A percentile compares a stretch with the other conserved stretches of the same genome.
These are phyloP conservation scores for Tenualosa thibaudeaui DNA, from an alignment of 2,797 vertebrate species.

Conservation along the genomic window DNA sequence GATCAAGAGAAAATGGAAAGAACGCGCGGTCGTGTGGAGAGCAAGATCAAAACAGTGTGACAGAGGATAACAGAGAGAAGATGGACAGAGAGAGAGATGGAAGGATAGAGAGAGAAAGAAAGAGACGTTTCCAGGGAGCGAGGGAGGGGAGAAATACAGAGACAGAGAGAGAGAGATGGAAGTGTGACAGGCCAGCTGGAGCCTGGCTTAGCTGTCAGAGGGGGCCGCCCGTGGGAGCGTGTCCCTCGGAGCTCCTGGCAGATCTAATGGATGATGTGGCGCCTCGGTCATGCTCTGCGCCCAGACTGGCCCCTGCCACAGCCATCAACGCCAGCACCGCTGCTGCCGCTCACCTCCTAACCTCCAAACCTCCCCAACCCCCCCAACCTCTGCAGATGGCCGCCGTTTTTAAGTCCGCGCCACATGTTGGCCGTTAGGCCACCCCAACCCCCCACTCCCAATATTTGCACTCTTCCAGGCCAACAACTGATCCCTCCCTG, in stretches of 20 bases:
- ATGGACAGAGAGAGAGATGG: slow-evolving; percentile 39
- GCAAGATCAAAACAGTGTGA: slow-evolving; percentile 34
- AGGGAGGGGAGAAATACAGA: not conserved
- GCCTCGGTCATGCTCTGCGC: slow-evolving; percentile 37
- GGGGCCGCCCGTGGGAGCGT: slow-evolving; percentile 23
- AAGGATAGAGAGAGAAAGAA: slow-evolving; percentile 50
- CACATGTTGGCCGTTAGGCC: slow-evolving; percentile 35
- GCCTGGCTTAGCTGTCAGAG: slow-evolving; percentile 26
- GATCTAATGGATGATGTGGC: slow-evolving; percentile 49
- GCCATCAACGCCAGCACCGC: not conserved
- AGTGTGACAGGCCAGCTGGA: slow-evolving; percentile 35
- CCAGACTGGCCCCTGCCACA: slow-evolving; percentile 29
- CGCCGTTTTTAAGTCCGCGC: slow-evolving; percentile 26
- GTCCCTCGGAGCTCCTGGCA: slow-evolving; percentile 36
- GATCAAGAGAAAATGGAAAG: slow-evolving; percentile 43
- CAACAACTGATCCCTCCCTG: not conserved
- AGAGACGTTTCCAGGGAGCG: slow-evolving; percentile 40
- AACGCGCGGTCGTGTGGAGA: not conserved
- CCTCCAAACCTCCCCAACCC: too few species aligned
- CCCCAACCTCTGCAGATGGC: slow-evolving; percentile 36
- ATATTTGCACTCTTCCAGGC: slow-evolving; percentile 37
- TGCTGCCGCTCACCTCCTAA: not conserved
- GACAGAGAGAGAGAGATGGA: slow-evolving; percentile 27
- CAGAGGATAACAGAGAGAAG: slow-evolving; percentile 31
- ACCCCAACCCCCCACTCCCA: slow-evolving; percentile 19